Percentiles rank a stretch among this genome's conserved stretches.
Conservation (phyloP, 1,140 invertebrate species). For the Ericerus pela region DNA sequence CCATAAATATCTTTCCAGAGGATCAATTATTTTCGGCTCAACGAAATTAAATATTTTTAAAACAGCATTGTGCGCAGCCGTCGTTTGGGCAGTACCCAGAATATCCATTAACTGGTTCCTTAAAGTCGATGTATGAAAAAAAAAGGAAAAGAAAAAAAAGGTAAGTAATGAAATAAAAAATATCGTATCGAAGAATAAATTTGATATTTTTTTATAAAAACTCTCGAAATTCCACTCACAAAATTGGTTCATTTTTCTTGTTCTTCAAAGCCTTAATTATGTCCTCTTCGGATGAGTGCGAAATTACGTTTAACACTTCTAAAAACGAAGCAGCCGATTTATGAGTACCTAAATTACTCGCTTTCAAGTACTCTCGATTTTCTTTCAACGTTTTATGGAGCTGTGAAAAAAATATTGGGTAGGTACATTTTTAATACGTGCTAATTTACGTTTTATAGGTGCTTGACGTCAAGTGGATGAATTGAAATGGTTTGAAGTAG, state of each 20-base stretch:
- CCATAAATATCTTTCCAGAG: slow-evolving; percentile 57
- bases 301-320: slow-evolving; percentile 42
- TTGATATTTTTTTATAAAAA: no score
- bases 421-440: no score
- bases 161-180: no score
- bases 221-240: slow-evolving; percentile 39
- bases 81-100: slow-evolving; percentile 49
- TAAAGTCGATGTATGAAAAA: no score
- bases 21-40: slow-evolving; percentile 36
- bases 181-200: not conserved
- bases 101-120: slow-evolving; percentile 51
- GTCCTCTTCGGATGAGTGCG: slow-evolving; percentile 40
- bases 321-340: slow-evolving; percentile 46
- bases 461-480: slow-evolving; percentile 31
- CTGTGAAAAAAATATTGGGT: no score
- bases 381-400: slow-evolving; percentile 39
- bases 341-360: slow-evolving; percentile 41
- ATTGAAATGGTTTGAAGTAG: not conserved
- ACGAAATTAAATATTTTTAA: slow-evolving; percentile 46
- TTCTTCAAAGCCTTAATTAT: slow-evolving; percentile 42
- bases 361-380: slow-evolving; percentile 35
- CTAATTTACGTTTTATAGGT: no score
- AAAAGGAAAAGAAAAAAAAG: no score
- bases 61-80: slow-evolving; percentile 46
- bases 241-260: slow-evolving; percentile 35